Conservation (phyloP, 2,113 vertebrate genomes). For the Plecotus auritus region DNA sequence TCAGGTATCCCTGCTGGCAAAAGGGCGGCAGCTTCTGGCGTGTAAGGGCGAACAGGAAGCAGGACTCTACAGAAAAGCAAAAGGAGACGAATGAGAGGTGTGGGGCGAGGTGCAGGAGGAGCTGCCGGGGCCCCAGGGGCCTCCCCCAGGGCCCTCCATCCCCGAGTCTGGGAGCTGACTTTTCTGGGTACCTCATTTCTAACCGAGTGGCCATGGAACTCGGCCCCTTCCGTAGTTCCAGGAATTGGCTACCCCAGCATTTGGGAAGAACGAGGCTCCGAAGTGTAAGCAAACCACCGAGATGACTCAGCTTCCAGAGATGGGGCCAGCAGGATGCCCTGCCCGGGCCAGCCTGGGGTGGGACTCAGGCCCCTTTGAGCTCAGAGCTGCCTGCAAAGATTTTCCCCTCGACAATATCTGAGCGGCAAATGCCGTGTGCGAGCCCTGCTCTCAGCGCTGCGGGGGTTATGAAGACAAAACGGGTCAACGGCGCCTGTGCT, state of each 20-base stretch:
- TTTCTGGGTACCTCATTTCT: not conserved
- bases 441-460: not conserved
- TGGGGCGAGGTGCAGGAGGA: no score
- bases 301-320: not conserved
- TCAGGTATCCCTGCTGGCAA: constrained; percentile 90
- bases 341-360: not conserved
- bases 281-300: not conserved
- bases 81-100: not conserved
- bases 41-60: constrained; percentile 91
- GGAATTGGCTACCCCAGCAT: not conserved
- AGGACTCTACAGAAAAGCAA: constrained; percentile 86
- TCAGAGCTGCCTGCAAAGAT: not conserved
- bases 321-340: rapidly evolving
- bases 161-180: not conserved
- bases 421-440: not conserved
- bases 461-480: not conserved
- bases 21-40: constrained; percentile 88
- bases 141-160: not conserved
- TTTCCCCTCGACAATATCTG: not conserved
- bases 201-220: not conserved
- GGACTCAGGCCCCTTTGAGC: not conserved
- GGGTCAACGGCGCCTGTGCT: rapidly evolving
- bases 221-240: not conserved
- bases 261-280: not conserved
- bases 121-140: not conserved